Conservation (phyloP, 1,140 invertebrate genomes). For the Apocrypta bakeri region DNA sequence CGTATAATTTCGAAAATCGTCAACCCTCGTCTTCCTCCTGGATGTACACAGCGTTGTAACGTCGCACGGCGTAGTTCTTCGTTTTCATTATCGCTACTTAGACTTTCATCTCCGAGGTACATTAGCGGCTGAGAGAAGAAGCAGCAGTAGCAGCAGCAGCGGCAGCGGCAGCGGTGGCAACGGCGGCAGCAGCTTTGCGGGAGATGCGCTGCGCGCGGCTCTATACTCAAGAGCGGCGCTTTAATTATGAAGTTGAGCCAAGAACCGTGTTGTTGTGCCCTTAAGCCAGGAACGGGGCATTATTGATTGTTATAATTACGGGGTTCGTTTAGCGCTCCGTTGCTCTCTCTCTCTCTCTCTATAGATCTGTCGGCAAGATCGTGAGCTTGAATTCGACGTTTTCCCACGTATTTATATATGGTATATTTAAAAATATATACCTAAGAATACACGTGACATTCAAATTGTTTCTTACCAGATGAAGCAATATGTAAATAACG, state of each 20-base stretch:
- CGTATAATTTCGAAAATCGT: neutral
- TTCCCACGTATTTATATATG: neutral
- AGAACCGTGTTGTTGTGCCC: neutral
- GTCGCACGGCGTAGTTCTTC: neutral
- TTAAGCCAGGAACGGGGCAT: neutral
- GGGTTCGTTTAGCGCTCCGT: neutral
- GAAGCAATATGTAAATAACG: too few relatives aligned
- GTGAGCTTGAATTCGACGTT: too few relatives aligned
- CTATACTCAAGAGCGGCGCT: neutral
- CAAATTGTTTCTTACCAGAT: too few relatives aligned
- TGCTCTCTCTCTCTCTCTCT: too few relatives aligned
- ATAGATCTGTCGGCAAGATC: too few relatives aligned
- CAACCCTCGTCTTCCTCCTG: neutral
- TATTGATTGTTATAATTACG: constrained; percentile 16
- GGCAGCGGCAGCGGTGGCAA: neutral
- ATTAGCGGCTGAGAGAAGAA: constrained; percentile 7
- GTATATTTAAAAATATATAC: too few relatives aligned
- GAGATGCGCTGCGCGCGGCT: neutral
- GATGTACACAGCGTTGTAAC: neutral
- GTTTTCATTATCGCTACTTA: constrained; percentile 34
- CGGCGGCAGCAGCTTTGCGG: neutral
- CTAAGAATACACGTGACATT: too few relatives aligned
- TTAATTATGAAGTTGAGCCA: neutral
- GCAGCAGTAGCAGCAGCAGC: neutral
- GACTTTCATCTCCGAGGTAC: neutral